Conservation (phyloP, 37 sponge, comb jelly and placozoan species). For the Crambe crambe region DNA sequence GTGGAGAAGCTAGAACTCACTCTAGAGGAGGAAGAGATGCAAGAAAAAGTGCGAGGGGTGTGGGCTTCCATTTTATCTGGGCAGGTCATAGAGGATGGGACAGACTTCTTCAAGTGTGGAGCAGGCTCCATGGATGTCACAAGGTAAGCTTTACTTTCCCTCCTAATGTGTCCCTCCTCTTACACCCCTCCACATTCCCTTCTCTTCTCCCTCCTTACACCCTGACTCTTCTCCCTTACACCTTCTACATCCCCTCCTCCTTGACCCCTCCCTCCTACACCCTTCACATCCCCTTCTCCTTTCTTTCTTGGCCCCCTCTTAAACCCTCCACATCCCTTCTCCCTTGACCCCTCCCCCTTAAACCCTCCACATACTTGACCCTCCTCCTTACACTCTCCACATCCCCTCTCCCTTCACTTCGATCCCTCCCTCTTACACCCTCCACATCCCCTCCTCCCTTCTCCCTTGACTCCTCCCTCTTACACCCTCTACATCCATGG, state of each 20-base stretch:
- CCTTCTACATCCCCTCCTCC: not conserved
- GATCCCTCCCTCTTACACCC: too few species aligned
- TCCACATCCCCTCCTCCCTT: too few species aligned
- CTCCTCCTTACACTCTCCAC: not conserved
- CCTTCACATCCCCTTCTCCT: not conserved
- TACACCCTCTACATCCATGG: too few species aligned
- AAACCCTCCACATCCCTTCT: not conserved
- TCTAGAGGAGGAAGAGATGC: constrained; percentile 73
- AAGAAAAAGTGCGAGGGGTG: constrained; percentile 47
- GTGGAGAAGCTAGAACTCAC: constrained; percentile 71
- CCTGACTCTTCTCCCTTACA: not conserved
- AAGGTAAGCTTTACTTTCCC: constrained; percentile 52
- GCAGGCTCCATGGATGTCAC: constrained; percentile 93
- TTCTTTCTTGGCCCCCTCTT: not conserved
- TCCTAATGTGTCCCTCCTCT: not conserved
- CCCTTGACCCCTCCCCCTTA: not conserved
- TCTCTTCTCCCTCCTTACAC: not conserved
- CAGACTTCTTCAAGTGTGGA: constrained; percentile 93
- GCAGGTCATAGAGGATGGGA: constrained; percentile 73
- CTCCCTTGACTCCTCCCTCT: too few species aligned
- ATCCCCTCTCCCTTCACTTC: not conserved
- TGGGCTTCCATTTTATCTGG: constrained; percentile 77
- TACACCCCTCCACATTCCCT: not conserved
- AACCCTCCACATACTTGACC: not conserved
- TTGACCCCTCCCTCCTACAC: not conserved